These are phyloP conservation scores for Brachionichthys hirsutus DNA, from an alignment of 2,113 vertebrate species.

Conservation along the genomic window DNA sequence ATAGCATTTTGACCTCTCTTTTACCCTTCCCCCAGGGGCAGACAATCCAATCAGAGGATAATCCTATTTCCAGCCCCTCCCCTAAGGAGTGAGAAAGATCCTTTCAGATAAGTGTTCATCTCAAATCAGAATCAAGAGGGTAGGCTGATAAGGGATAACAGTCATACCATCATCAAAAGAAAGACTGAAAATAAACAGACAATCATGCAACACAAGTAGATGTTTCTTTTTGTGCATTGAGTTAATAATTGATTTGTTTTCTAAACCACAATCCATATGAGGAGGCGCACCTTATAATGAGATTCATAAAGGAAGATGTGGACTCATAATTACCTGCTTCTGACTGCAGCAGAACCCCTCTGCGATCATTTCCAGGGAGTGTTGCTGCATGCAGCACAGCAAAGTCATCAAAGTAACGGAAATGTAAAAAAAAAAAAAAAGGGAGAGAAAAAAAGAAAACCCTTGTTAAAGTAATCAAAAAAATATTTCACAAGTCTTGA, in stretches of 20 bases:
- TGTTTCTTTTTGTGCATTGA: constrained; percentile 23
- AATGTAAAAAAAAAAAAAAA: background rate
- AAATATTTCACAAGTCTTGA: background rate
- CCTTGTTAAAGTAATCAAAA: constrained; percentile 26
- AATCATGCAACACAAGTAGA: constrained; percentile 11
- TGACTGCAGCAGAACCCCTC: constrained; percentile 27
- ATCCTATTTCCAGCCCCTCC: constrained; percentile 73
- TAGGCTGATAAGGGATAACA: constrained; percentile 37
- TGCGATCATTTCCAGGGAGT: constrained; percentile 25
- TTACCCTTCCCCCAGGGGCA: constrained; percentile 69
- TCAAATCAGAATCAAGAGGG: constrained; percentile 67
- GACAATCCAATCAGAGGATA: constrained; percentile 74
- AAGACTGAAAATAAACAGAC: constrained; percentile 19
- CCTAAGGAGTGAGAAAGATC: constrained; percentile 63
- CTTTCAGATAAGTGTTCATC: constrained; percentile 72
- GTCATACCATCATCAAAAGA: constrained; percentile 29
- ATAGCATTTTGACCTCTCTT: constrained; percentile 66
- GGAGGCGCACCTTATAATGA: no score
- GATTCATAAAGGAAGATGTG: no score
- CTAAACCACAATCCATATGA: no score
- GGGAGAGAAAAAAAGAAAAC: no score
- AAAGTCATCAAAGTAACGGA: constrained; percentile 13
- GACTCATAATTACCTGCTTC: no score
- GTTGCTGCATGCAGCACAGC: constrained; percentile 2
- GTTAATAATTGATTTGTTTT: constrained; percentile 7